Evolutionary conservation across 2,113 vertebrate genomes (phyloP).

Genomic region (Chaenogobius annularis): DNA sequence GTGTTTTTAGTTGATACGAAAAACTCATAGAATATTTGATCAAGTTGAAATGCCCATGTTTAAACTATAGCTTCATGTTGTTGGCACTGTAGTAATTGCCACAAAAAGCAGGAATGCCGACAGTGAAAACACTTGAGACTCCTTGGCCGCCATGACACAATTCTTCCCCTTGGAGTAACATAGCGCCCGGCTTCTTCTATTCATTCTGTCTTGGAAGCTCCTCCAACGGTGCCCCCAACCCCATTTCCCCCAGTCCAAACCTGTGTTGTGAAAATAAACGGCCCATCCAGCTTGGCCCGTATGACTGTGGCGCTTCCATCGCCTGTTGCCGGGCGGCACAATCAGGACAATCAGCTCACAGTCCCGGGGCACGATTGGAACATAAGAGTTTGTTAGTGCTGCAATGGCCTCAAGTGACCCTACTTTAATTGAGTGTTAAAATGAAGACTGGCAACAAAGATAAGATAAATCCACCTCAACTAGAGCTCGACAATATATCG

Average conservation of each 20-base stretch:
- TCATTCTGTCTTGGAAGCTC: constrained; percentile 18
- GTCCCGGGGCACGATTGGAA: constrained; percentile 14
- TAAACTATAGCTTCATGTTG: neutral
- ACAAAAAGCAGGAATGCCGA: constrained; percentile 15
- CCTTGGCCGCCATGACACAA: constrained; percentile 39
- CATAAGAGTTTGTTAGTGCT: neutral
- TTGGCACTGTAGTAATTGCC: neutral
- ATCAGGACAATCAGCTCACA: constrained; percentile 36
- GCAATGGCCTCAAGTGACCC: constrained; percentile 9
- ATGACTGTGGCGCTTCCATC: constrained; percentile 61
- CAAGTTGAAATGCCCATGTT: constrained; percentile 21
- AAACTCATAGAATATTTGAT: neutral
- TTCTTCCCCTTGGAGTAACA: constrained; percentile 28
- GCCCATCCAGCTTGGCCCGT: constrained; percentile 60
- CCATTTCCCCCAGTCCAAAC: constrained; percentile 63
- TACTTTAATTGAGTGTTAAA: neutral
- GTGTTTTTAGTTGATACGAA: too few species aligned
- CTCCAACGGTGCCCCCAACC: neutral
- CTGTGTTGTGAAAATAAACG: constrained; percentile 68
- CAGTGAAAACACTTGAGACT: constrained; percentile 38
- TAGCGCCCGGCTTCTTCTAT: constrained; percentile 34
- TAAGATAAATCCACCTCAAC: neutral
- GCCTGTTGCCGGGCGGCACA: constrained; percentile 70
- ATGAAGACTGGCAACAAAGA: neutral
- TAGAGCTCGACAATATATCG: too few species aligned